These are phyloP conservation scores for Drosophila borealis DNA, from an alignment of 2,888 invertebrate species.

Conservation along the genomic window DNA sequence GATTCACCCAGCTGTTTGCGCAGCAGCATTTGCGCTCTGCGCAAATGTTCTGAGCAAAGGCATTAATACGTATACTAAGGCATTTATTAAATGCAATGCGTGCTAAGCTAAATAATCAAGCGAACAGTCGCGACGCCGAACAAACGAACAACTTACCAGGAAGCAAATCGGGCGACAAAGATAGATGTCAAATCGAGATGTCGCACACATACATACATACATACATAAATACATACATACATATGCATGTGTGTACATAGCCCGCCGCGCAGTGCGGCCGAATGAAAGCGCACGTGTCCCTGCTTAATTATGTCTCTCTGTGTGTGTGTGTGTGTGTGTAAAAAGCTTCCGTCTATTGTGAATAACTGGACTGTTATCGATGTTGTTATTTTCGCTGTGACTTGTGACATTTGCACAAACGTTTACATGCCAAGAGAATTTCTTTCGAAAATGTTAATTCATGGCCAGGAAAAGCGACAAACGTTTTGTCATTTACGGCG, in stretches of 20 bases:
- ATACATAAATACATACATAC: background rate
- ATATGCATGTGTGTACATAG: slow-evolving; percentile 23
- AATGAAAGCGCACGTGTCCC: slow-evolving; percentile 77
- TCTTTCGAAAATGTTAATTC: slow-evolving; percentile 46
- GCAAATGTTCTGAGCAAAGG: slow-evolving; percentile 58
- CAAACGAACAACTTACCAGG: slow-evolving; percentile 59
- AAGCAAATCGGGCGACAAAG: slow-evolving; percentile 76
- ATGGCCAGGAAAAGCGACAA: slow-evolving; percentile 46
- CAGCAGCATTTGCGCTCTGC: slow-evolving; percentile 67
- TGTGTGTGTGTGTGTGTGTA: slow-evolving; percentile 24
- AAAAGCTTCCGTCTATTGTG: slow-evolving; percentile 79
- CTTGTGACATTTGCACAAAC: slow-evolving; percentile 73
- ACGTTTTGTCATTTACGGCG: background rate
- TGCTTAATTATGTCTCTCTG: slow-evolving; percentile 28
- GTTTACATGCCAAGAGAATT: slow-evolving; percentile 32
- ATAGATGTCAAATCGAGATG: slow-evolving; percentile 75
- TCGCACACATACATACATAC: slow-evolving; percentile 34
- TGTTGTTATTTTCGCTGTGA: slow-evolving; percentile 47
- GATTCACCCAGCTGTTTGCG: slow-evolving; percentile 77
- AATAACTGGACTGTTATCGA: slow-evolving; percentile 68
- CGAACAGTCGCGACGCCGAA: slow-evolving; percentile 35
- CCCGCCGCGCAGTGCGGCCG: slow-evolving; percentile 49
- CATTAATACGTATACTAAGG: slow-evolving; percentile 43
- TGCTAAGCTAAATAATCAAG: slow-evolving; percentile 43
- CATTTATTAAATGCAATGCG: slow-evolving; percentile 47